Conservation (phyloP, 2,797 vertebrate species). For the Lemur catta region DNA sequence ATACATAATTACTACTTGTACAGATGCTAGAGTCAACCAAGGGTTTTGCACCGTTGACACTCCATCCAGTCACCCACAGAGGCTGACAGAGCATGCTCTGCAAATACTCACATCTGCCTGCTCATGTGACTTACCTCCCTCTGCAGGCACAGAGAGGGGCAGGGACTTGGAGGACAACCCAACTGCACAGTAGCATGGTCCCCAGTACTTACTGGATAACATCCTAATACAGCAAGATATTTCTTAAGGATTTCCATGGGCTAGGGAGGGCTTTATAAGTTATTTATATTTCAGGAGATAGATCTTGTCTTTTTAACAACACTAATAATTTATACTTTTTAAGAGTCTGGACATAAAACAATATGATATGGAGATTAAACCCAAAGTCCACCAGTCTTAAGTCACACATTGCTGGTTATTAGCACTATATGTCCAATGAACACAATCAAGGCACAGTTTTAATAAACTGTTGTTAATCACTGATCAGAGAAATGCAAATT, state of each 20-base stretch:
- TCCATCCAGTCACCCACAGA: fast-evolving
- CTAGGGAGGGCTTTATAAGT: background rate
- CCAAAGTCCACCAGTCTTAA: background rate
- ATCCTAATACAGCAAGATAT: background rate
- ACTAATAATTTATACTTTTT: background rate
- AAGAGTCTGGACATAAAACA: background rate
- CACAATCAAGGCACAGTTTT: background rate
- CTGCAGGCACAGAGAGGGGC: background rate
- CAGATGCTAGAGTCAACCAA: background rate
- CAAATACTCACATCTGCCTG: background rate
- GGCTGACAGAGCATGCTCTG: fast-evolving
- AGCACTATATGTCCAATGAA: background rate
- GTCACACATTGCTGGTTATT: background rate
- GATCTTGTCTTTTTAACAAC: background rate
- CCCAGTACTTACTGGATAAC: background rate
- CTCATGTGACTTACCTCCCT: fast-evolving
- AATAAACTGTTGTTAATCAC: background rate
- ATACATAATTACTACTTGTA: fast-evolving
- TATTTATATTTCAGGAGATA: background rate
- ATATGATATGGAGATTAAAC: background rate
- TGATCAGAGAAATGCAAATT: background rate
- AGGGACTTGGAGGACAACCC: background rate
- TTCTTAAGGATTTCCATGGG: fast-evolving
- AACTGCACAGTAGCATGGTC: fast-evolving
- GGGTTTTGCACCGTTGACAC: background rate